Evolutionary conservation across 2,888 invertebrate genomes (phyloP).

Genomic region (Nipponacmea schrenckii): DNA sequence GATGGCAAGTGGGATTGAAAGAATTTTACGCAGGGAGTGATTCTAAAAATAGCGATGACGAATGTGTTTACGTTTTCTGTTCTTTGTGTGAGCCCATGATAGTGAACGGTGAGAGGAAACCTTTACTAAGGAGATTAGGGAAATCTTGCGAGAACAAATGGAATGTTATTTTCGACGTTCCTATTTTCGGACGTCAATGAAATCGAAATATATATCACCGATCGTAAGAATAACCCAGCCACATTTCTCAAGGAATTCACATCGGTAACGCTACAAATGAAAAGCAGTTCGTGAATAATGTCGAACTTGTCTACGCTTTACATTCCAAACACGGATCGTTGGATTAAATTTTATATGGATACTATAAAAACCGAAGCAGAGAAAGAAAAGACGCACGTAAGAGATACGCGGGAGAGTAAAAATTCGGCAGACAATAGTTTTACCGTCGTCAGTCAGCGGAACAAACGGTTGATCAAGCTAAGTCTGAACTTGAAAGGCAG

Average conservation of each 20-base stretch:
- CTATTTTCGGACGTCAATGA: conserved; percentile 11
- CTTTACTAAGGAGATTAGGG: conserved; percentile 4
- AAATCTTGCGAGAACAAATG: not conserved
- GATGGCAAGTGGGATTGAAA: too few species aligned
- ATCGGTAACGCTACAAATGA: conserved; percentile 23
- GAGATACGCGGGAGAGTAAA: not conserved
- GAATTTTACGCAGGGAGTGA: too few species aligned
- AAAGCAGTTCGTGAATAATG: not conserved
- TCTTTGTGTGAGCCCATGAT: conserved; percentile 1
- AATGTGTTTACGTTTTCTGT: conserved; percentile 10
- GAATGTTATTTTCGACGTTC: too few species aligned
- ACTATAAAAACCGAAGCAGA: too few species aligned
- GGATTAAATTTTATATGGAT: not conserved
- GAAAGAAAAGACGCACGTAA: too few species aligned
- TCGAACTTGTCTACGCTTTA: too few species aligned
- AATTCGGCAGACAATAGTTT: conserved; percentile 6
- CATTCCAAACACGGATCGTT: not conserved
- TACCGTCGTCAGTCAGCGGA: conserved; percentile 4
- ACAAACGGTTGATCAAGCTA: conserved; percentile 20
- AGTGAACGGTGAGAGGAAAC: conserved; percentile 15
- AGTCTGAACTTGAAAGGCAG: conserved; percentile 9
- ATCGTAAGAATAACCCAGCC: conserved; percentile 10
- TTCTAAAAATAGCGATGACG: not conserved
- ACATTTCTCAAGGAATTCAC: conserved; percentile 19
- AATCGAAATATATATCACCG: conserved; percentile 20